Percentiles rank a stretch among this genome's conserved stretches.
These are phyloP conservation scores for Lepidocyrtoides sp. DNA, from an alignment of 2,888 invertebrate species.

Conservation along the genomic window DNA sequence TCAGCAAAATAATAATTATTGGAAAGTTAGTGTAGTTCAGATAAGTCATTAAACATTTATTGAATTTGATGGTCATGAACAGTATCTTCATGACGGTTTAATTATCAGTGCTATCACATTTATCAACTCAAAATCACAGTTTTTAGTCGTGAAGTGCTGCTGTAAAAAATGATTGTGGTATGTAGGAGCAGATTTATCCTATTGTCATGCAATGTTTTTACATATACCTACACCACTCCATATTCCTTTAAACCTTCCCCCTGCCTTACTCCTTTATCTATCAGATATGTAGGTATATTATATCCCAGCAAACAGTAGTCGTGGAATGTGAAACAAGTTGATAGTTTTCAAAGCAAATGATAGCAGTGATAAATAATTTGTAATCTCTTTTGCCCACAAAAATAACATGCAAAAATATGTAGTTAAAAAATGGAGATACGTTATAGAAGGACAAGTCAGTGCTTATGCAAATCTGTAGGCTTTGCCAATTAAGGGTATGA, in stretches of 20 bases:
- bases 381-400: too few species aligned
- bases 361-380: conserved; percentile 13
- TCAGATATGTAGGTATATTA: too few species aligned
- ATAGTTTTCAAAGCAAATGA: too few species aligned
- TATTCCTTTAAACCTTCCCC: too few species aligned
- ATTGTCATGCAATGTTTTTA: too few species aligned
- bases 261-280: too few species aligned
- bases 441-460: not conserved
- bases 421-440: not conserved
- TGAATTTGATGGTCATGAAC: not conserved
- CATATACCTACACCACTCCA: too few species aligned
- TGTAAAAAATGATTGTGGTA: conserved; percentile 42
- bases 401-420: not conserved
- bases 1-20: too few species aligned
- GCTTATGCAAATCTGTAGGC: conserved; percentile 41
- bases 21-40: too few species aligned
- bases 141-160: not conserved
- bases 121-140: too few species aligned
- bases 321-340: too few species aligned
- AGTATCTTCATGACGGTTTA: not conserved
- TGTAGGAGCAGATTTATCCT: conserved; percentile 12
- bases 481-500: conserved; percentile 62
- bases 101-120: not conserved
- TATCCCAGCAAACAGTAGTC: too few species aligned
- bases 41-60: not conserved